A percentile compares a stretch with the other conserved stretches of the same genome.
phyloP scores from a whole-genome alignment of 2,113 vertebrate genomes.

The Heptranchias perlo region DNA sequence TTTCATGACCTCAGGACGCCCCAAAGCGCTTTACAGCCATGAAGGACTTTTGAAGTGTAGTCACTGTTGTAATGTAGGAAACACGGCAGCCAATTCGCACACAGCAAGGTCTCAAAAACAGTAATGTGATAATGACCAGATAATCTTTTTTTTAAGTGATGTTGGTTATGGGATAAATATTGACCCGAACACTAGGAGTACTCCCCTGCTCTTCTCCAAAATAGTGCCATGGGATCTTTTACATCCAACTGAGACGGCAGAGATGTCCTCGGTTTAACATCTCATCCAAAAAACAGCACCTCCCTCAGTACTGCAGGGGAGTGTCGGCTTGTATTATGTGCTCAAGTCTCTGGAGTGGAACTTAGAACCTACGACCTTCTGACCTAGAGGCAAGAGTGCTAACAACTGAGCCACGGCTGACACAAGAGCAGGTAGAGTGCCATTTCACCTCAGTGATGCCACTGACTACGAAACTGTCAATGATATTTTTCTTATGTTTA shows the following conservation, averaged over 20 bases:
- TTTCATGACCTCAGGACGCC: neutral
- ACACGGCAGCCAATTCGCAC: neutral
- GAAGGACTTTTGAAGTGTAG: neutral
- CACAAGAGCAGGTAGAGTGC: no score
- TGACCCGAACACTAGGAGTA: neutral
- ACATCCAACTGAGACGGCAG: neutral
- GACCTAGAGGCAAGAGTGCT: neutral
- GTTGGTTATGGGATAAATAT: neutral
- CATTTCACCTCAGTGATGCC: neutral
- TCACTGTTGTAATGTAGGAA: neutral
- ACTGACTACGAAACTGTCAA: neutral
- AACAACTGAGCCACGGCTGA: neutral
- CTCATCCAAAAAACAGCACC: neutral
- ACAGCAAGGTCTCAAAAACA: neutral
- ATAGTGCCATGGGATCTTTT: neutral
- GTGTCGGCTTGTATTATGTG: neutral
- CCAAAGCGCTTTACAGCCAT: neutral
- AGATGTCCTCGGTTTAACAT: neutral
- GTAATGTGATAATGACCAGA: neutral
- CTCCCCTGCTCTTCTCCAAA: neutral
- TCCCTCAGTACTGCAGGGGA: neutral
- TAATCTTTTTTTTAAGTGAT: neutral
- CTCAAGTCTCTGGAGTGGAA: neutral
- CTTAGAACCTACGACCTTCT: neutral
- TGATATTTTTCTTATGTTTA: neutral